Conservation (phyloP, 2,113 vertebrate genomes). For the Romanogobio albipinnatus region DNA sequence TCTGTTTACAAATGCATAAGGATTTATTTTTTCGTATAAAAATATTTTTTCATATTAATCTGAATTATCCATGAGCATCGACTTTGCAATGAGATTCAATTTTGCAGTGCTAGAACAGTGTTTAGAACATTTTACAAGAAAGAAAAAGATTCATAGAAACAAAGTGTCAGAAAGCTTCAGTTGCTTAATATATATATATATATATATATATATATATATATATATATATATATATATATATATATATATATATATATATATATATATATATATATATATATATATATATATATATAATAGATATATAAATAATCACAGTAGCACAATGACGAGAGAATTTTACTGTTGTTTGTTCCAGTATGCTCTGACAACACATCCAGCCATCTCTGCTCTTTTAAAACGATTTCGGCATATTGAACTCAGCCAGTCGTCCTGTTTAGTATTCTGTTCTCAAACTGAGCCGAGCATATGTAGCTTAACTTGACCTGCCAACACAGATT, state of each 20-base stretch:
- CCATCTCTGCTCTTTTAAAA: constrained; percentile 9
- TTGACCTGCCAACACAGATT: constrained; percentile 29
- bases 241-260: too few relatives aligned
- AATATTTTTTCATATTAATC: not conserved
- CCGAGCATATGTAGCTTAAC: constrained; percentile 26
- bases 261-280: too few relatives aligned
- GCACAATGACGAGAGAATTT: not conserved
- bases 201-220: too few relatives aligned
- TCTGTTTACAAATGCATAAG: constrained; percentile 3
- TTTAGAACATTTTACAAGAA: not conserved
- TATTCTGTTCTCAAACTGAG: constrained; percentile 29
- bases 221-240: too few relatives aligned
- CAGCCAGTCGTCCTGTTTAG: not conserved
- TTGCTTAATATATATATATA: constrained; percentile 8
- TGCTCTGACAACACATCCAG: not conserved
- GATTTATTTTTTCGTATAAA: not conserved
- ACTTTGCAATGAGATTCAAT: constrained; percentile 23
- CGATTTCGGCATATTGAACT: constrained; percentile 22
- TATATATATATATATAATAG: too few relatives aligned
- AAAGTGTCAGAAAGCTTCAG: not conserved
- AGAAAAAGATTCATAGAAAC: not conserved
- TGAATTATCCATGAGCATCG: not conserved
- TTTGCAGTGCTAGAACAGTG: not conserved
- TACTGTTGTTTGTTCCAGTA: not conserved
- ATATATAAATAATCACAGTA: constrained; percentile 8